Evolutionary conservation across 2,113 vertebrate genomes (phyloP), one percentile per base, ranked within the genome.

Genomic region (Psephotus haematonotus): DNA sequence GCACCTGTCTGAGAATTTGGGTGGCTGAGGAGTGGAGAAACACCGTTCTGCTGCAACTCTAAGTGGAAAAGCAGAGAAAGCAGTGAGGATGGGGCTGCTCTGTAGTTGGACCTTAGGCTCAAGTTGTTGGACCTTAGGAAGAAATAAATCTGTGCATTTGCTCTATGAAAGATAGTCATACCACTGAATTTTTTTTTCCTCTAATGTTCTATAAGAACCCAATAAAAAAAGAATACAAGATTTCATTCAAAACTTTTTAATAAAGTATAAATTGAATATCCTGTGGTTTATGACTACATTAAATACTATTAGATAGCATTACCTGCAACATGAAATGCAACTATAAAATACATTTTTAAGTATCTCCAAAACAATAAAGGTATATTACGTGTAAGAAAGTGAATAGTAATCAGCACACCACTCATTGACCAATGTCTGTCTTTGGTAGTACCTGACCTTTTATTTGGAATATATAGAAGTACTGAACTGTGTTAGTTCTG

Each of bases 301-400:
- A 95, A 88, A 88, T 95, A 49, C 59, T 43, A 50, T 95, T 92
- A 95, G 88, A 24, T 44, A 77, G 8, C 59, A 85, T 80, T 96
- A 86, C 76, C 76, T 90, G 71, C 50, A 80, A 43, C 67, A 74
- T 85, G n/a, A 95, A 88, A 62, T 74, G 50, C 37, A 94, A 67
- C 28, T 53, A 67, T 82, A 86, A 95, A 94, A 82, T 12, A 31
- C 18, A 13, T 15, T 80, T 72, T 82, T 33, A 65, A 72, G 31
- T 82, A 81, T 55, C 71, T 88, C 39, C 35, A 78, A 37, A 85
- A 33, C 46, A 81, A 27, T 64, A 71, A 80, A 65, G 8, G 24
- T 67, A 17, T 29, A 27, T 67, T 83, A 86, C 0, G 3, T 86
- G 55, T 50, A 74, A 80, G 49, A 43, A 69, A 86, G 29, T 71